Conservation (phyloP, 2,113 vertebrate species). For the Pterocles gutturalis region DNA sequence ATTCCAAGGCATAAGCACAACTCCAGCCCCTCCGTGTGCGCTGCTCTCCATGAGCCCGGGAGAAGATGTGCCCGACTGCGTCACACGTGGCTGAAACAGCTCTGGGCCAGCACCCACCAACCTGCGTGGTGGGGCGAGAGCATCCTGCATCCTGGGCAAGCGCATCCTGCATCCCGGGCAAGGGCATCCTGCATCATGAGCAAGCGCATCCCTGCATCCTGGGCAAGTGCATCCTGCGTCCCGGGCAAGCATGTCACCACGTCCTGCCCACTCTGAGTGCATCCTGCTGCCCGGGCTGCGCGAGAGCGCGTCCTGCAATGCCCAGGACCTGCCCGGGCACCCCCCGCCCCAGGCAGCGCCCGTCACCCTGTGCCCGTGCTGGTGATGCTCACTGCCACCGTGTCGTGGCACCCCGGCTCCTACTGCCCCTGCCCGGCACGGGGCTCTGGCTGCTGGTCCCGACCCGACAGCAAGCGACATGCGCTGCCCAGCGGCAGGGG, state of each 20-base stretch:
- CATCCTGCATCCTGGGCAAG: not conserved
- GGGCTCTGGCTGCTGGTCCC: not conserved
- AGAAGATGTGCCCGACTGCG: not conserved
- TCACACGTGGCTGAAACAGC: accelerated
- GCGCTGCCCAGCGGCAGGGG: not conserved
- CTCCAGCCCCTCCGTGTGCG: not conserved
- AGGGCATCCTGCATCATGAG: too few species aligned
- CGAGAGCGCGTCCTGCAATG: not conserved
- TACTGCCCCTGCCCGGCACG: accelerated
- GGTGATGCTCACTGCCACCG: not conserved
- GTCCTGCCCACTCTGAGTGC: accelerated
- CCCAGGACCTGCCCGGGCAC: not conserved
- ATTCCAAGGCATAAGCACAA: not conserved
- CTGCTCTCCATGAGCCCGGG: not conserved
- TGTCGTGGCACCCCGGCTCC: not conserved
- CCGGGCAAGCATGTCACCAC: not conserved
- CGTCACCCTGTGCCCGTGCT: accelerated
- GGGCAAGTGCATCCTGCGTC: too few species aligned
- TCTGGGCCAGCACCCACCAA: accelerated
- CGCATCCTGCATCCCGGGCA: too few species aligned
- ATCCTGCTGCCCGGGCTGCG: not conserved
- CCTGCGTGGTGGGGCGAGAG: accelerated
- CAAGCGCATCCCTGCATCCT: too few species aligned
- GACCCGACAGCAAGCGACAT: not conserved
- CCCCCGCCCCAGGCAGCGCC: not conserved